Percentiles rank a stretch among this genome's conserved stretches.
Conservation (phyloP, 2,113 vertebrate species). For the Istiophorus platypterus region DNA sequence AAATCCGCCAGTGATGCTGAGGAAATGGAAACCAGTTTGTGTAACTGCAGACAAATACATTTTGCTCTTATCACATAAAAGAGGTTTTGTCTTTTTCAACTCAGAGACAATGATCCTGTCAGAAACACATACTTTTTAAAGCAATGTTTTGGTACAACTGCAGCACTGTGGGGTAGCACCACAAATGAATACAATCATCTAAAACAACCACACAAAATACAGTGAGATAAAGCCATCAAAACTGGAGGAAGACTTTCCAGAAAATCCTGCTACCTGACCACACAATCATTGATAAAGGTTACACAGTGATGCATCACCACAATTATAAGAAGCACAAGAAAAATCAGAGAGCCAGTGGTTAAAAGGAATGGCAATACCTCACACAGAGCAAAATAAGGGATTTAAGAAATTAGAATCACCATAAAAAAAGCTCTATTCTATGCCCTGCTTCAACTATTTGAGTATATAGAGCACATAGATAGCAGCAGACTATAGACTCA, state of each 20-base stretch:
- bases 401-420: background rate
- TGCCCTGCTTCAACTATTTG: too few relatives aligned
- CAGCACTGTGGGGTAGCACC: background rate
- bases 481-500: too few relatives aligned
- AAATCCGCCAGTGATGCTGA: constrained; percentile 1
- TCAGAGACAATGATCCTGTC: background rate
- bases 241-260: background rate
- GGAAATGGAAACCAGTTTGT: constrained; percentile 38
- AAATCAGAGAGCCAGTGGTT: background rate
- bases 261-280: background rate
- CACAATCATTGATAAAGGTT: background rate
- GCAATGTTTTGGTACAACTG: background rate
- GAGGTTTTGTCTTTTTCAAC: background rate
- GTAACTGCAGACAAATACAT: background rate
- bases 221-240: background rate
- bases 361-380: background rate
- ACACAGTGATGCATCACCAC: background rate
- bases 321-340: background rate
- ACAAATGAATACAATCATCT: background rate
- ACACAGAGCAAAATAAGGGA: background rate
- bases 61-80: background rate
- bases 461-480: background rate
- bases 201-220: background rate
- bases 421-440: background rate
- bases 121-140: background rate